These are phyloP conservation scores for Graptemys geographica DNA, from an alignment of 2,797 vertebrate genomes.

Conservation along the genomic window DNA sequence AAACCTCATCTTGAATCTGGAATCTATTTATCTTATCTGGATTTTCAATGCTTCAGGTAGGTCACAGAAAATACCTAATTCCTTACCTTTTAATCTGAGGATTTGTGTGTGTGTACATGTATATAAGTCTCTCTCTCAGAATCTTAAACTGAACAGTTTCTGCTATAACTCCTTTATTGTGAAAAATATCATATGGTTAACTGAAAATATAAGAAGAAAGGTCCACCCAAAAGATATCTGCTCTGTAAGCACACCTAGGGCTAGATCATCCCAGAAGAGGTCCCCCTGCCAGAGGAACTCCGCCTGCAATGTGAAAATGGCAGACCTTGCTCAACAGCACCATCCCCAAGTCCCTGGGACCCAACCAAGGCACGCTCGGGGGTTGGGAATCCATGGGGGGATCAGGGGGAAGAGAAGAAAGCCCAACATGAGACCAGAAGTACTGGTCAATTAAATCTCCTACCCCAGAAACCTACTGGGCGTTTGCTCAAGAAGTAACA, in stretches of 20 bases:
- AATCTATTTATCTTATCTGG: neutral
- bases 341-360: neutral
- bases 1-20: neutral
- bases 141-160: neutral
- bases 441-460: neutral
- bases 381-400: neutral
- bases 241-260: accelerated
- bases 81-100: neutral
- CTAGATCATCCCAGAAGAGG: neutral
- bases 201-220: neutral
- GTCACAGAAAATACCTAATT: neutral
- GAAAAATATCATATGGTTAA: neutral
- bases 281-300: neutral
- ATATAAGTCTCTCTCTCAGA: neutral
- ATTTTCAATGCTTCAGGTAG: neutral
- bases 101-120: neutral
- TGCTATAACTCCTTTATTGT: neutral
- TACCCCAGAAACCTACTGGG: too few species aligned
- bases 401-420: neutral
- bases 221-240: neutral
- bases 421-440: neutral
- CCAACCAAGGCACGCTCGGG: neutral
- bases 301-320: neutral
- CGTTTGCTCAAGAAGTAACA: too few species aligned
- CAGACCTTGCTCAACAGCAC: neutral